Percentiles rank a stretch among this genome's conserved stretches.
These are phyloP conservation scores for Zaprionus kolodkinae DNA, from an alignment of 1,140 invertebrate genomes.

Conservation along the genomic window DNA sequence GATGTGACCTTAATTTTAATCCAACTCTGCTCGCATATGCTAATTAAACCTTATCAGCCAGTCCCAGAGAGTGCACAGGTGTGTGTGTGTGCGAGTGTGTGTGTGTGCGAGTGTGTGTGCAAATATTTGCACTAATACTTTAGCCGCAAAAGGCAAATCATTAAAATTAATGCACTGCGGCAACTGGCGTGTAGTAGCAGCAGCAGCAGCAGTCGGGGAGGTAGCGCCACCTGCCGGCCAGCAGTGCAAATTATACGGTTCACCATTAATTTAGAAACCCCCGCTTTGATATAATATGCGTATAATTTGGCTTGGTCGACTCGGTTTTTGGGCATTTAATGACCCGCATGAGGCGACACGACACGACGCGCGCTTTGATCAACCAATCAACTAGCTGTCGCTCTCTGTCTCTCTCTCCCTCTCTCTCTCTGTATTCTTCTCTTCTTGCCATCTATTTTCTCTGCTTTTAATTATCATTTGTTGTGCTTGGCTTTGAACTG, in stretches of 20 bases:
- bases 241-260: conserved; percentile 26
- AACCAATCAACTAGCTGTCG: conserved; percentile 13
- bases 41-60: conserved; percentile 70
- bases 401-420: neutral
- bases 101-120: conserved; percentile 3
- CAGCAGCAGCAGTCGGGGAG: too few species aligned
- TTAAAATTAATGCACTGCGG: conserved; percentile 74
- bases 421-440: neutral
- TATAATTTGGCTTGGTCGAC: conserved; percentile 19
- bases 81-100: neutral
- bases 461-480: conserved; percentile 63
- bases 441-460: neutral
- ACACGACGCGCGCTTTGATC: conserved; percentile 51
- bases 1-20: conserved; percentile 45
- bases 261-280: neutral
- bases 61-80: neutral
- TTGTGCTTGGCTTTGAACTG: conserved; percentile 56
- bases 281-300: conserved; percentile 17
- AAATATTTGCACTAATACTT: conserved; percentile 77
- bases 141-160: conserved; percentile 71
- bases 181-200: too few species aligned
- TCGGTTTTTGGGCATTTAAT: conserved; percentile 56
- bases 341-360: conserved; percentile 58
- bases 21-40: conserved; percentile 20
- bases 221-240: neutral